Base-by-base conservation (phyloP, 53 echinoderm and acorn worm species). In the Luidia sarsii region DNA sequence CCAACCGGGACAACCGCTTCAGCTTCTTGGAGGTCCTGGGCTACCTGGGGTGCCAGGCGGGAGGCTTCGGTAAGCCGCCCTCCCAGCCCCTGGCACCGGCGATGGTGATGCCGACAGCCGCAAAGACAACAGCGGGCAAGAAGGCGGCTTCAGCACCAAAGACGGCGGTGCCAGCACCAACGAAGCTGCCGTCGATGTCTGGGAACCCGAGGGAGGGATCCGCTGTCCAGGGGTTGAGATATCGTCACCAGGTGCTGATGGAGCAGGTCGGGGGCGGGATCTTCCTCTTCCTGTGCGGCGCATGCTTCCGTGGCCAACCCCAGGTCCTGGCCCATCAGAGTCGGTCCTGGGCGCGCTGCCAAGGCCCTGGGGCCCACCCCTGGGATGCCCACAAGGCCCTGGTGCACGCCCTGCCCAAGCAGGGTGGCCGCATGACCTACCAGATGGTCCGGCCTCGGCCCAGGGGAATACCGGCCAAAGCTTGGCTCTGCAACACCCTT, bases 371-470 rank as follows among this genome's bases (percentile, higher is more conserved):
- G 14, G 33, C 50, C 13, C 95, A 95, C 65, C 35, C 63, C 10
- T 95, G 95, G 95, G 83, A 87, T 9, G 41, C 81, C 46, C 82
- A 63, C 29, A 69, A 84, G n/a, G 65, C 81, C 72, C 79, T 95
- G 1, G 90, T 88, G 4, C 89, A 81, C 49, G 70, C 85, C 54
- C 34, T 85, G 45, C n/a, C n/a, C n/a, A 48, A 33, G 36, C 49
- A 88, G 63, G 72, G 55, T 29, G 87, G 92, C 20, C 68, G 55
- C 22, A 65, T 57, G 36, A 73, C 84, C n/a, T 91, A 73, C 59
- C 88, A 70, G 80, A 85, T 90, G 71, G 64, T 92, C 8, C 85
- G 95, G 1, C 87, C 87, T 22, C 86, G 84, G 22, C 95, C 92
- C 33, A 92, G 70, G 46, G 81, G 84, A 13, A 84, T 90, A 16